phyloP scores from a whole-genome alignment of 2,888 invertebrate genomes.

The Listrodromus nycthemerus region DNA sequence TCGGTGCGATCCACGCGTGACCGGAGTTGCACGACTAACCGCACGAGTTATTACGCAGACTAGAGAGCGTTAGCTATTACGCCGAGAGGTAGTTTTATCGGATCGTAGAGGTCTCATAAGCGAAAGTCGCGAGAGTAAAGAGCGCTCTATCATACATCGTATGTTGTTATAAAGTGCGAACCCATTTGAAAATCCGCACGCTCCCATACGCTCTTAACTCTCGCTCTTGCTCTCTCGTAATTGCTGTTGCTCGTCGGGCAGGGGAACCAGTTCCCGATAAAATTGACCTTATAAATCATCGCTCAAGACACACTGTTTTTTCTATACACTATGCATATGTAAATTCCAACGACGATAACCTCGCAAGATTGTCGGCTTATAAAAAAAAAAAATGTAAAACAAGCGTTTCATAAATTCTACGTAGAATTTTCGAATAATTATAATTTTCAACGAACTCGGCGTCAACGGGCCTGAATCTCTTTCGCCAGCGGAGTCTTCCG shows the following conservation, averaged over 20 bases:
- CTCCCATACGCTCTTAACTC: conserved; percentile 52
- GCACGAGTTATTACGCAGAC: conserved; percentile 51
- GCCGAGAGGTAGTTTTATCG: conserved; percentile 53
- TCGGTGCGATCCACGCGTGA: conserved; percentile 49
- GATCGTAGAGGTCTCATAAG: conserved; percentile 54
- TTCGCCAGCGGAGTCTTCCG: not conserved
- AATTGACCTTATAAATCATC: conserved; percentile 70
- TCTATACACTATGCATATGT: conserved; percentile 59
- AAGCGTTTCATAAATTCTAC: conserved; percentile 15
- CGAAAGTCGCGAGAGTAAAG: conserved; percentile 49
- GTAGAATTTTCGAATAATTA: conserved; percentile 14
- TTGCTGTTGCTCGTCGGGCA: conserved; percentile 63
- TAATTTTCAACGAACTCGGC: conserved; percentile 12
- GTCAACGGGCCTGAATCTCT: conserved; percentile 7
- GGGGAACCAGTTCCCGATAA: conserved; percentile 69
- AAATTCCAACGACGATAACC: conserved; percentile 66
- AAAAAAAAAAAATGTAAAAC: conserved; percentile 12
- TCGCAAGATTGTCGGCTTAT: conserved; percentile 51
- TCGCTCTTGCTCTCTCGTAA: conserved; percentile 57
- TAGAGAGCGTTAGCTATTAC: conserved; percentile 21
- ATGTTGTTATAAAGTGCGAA: conserved; percentile 62
- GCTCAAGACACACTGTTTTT: conserved; percentile 49
- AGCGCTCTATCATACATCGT: conserved; percentile 35
- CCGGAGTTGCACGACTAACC: conserved; percentile 54
- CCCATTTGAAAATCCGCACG: conserved; percentile 53